Conservation (phyloP, 2,888 invertebrate genomes). For the Cataglyphis albicans region DNA sequence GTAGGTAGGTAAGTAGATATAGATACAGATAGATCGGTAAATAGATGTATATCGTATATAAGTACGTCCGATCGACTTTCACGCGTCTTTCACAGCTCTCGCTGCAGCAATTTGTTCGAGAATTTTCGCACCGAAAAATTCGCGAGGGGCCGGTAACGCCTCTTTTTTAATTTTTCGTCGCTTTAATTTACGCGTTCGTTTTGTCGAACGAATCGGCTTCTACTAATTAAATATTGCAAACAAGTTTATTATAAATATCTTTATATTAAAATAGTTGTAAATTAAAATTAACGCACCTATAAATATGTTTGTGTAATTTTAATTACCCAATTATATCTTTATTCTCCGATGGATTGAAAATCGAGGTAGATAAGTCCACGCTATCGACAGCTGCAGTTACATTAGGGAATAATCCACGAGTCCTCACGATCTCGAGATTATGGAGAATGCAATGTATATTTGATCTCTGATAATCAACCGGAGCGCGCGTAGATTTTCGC, state of each 20-base stretch:
- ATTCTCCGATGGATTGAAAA: background rate
- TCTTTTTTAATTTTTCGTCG: background rate
- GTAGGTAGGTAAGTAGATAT: conserved; percentile 14
- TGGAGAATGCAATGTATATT: background rate
- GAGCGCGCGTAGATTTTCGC: background rate
- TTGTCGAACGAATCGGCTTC: background rate
- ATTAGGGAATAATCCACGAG: background rate
- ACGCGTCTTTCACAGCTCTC: conserved; percentile 33
- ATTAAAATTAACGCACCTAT: background rate
- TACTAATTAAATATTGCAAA: background rate
- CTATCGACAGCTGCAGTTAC: background rate
- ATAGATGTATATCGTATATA: background rate
- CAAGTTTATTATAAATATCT: background rate
- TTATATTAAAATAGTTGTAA: background rate
- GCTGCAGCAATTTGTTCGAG: background rate
- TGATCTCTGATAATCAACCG: background rate
- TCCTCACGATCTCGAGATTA: background rate
- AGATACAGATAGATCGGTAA: too few species aligned
- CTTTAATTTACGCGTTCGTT: background rate
- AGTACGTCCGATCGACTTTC: background rate
- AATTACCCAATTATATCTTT: background rate
- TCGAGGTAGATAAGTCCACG: background rate
- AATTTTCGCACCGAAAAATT: conserved; percentile 18
- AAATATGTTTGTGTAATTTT: background rate
- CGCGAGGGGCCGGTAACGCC: conserved; percentile 6